Base-by-base conservation (phyloP, 1,140 invertebrate species). In the Cylas formicarius region DNA sequence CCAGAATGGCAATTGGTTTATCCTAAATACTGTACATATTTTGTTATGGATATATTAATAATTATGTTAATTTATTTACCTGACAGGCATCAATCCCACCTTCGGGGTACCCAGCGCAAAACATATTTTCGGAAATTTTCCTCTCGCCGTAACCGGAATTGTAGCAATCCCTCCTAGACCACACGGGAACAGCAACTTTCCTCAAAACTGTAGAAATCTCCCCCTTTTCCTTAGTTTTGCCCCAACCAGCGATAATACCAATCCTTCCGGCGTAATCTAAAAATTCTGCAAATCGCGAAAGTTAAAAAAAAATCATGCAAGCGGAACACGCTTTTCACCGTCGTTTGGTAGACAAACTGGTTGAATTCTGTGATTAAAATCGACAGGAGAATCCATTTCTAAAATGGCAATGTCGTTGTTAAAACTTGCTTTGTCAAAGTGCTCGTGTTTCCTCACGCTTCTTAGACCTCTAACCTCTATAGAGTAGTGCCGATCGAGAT, bases 341-440 rank as follows among this genome's bases (percentile, higher is more conserved):
- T 64, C 62, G 62, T 72, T 66, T 1, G 84, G 84, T 29, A 90
- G 63, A 55, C 86, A 90, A 8, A 81, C 78, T 2, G 85, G 82
- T 55, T 77, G 70, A 11, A 85, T 67, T 3, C 72, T 57, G 9
- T 67, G 65, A 28, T 74, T 73, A 23, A 80, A 70, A 4, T 74
- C 65, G 1, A 87, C 69, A 0, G 78, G 72, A n/a, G 71, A 56
- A 44, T 80, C 73, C 24, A 91, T 68, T 35, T 79, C 74, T 13
- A 90, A 65, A 1, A 90, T 65, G 0, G 85, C 86, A 39, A 90
- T 86, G 55, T 91, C 88, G 56, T 89, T 85, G 60, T 88, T 79
- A 51, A 79, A 84, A 1, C 74, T 84, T 13, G 71, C 70, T 1
- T 71, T 60, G 61, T 85, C 77, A 63, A 82, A 90, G 27, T 78